Evolutionary conservation across 2,113 vertebrate species (phyloP), one percentile per base, ranked within the genome.

Genomic region (Syngnathus typhle): DNA sequence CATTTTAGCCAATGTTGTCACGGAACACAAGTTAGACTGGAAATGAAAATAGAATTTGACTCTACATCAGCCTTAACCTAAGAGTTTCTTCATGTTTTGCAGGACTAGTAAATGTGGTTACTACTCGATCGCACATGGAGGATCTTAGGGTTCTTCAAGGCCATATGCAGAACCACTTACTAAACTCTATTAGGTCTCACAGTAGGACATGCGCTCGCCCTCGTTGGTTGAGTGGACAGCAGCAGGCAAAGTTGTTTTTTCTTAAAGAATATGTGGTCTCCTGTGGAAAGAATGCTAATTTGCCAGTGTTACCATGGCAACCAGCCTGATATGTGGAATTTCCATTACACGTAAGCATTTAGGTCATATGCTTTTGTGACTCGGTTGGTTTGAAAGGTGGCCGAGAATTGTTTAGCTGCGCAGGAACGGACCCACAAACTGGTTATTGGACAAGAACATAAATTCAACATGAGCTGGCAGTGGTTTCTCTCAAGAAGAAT

Each of bases 111-210:
- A 71, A 74, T 70, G 68, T 80, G 71, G 65, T 66, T 60, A 72
- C 54, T 78, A 66, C 75, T 62, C 62, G 44, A 37, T 68, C 49
- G 67, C 11, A 23, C 21, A 10, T 23, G 9, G 52, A 23, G 21
- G 4, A 54, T 47, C 46, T 27, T 19, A 1, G 16, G 55, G 76
- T 65, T 66, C 21, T 21, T 72, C 13, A 8, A 60, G 69, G 62
- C 69, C 80, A 79, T 77, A 79, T 71, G 77, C 60, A 62, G 60
- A 65, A 74, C 74, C 55, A 64, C 72, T 84, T 68, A 65, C 72
- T 32, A 32, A 32, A 60, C 23, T 21, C 49, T 32, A 43, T 55
- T 56, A 55, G 46, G 21, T 52, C 39, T 70, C 65, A 64, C 56
- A 68, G 19, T 64, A 59, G 64, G 51, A 74, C 61, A 47, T 65